Evolutionary conservation across 2,797 vertebrate genomes (phyloP), one percentile per base, ranked within the genome.

Genomic region (Atherinosoma microstoma): DNA sequence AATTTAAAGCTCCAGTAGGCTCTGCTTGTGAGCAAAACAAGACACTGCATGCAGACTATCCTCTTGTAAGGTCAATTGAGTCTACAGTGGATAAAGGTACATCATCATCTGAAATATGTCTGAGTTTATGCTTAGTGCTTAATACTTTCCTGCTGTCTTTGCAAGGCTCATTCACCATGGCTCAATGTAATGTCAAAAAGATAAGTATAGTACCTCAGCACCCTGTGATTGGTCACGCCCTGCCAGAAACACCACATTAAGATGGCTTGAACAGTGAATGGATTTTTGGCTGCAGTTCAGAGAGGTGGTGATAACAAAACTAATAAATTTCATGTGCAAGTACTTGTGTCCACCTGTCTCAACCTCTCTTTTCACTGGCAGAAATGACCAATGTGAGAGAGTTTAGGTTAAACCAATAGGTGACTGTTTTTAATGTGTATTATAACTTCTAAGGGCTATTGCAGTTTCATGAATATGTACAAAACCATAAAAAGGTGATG

Each of bases 231-330:
- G 62, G 68, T 76, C 69, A 30, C 58, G 36, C 35, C 40, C 32
- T 18, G 42, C 67, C 40, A 57, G 64, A 61, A 32, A 72, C 27
- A 70, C 40, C 71, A 60, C 70, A 79, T 74, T 83, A 75, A 59
- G 6, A 53, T 68, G 64, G 24, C 24, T 77, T 72, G 70, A 47
- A 67, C 65, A 15, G 34, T 80, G 74, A 67, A 24, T 2, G 34
- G 75, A 89, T 83, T 81, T 76, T 42, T 58, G 59, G 75, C 49
- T 67, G 53, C 38, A 58, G 30, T 62, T 75, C 57, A 72, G 49
- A 61, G 42, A 20, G 29, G 30, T 9, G 45, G 29, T 30, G 59
- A 84, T 53, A 64, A 68, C 42, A 66, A 63, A 75, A 68, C 47
- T 76, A 24, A 18, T 70, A 11, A 4, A 67, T 79, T 79, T 72